Evolutionary conservation across 2,797 vertebrate genomes (phyloP), one percentile per base, ranked within the genome.

Genomic region (Ibycter americanus): DNA sequence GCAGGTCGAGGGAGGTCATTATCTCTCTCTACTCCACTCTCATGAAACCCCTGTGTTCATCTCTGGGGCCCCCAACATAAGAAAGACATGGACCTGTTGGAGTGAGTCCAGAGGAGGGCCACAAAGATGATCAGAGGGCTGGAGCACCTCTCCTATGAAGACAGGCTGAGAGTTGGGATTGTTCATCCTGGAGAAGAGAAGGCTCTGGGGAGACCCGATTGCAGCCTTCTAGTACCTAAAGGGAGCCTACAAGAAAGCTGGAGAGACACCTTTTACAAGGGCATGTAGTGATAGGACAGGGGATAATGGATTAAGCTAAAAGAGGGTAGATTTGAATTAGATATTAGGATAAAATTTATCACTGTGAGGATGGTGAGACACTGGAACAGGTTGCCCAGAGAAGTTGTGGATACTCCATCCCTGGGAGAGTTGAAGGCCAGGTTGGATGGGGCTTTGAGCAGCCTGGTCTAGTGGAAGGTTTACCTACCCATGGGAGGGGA

Each of bases 401-500:
- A 76, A 38, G n/a, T 3, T 31, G 27, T 61, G n/a, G 36, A 13
- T 32, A 10, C 12, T 16, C 21, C 42, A 25, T 49, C 11, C 20
- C 20, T 74, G 72, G 9, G 23, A 38, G 72, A 25, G n/a, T 38
- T 59, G 44, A 76, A 77, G 29, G 22, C 34, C 22, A 20, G 17
- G 36, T 9, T 32, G 34, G 13, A 40, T 16, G 13, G 12, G 15
- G 16, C 34, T 62, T 15, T 62, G 73, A 40, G 29, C 17, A 23
- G 20, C 29, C 29, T 62, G 34, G 34, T 40, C 29, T 51, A 62
- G 34, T 21, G 36, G 29, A 23, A 71, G 6, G 21, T 77, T 21
- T 34, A 4, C 4, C 17, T 82, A 11, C 3, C 22, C 1, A 1
- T 54, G 40, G 9, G 8, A 27, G n/a, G 2, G 8, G 7, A 42